Base-by-base conservation (phyloP, 2,797 vertebrate genomes). In the Nyctibius grandis region DNA sequence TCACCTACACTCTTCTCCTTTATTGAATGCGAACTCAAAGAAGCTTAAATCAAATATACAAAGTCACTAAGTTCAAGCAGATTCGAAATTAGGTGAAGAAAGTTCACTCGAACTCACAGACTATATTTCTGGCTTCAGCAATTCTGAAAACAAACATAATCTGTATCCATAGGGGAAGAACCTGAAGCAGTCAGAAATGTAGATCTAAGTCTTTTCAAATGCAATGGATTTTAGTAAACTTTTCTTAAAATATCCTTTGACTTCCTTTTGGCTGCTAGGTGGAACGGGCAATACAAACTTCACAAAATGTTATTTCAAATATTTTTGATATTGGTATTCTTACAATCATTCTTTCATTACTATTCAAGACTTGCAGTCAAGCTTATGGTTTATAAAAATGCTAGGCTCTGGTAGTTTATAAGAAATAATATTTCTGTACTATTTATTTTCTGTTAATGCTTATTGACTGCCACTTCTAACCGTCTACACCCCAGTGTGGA, bases 81-180 rank as follows among this genome's bases (percentile, higher is more conserved):
- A 90, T 95, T 95, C 92, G 86, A 96, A 97, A 95, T 96, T 91
- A 91, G 86, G 95, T 93, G 91, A 93, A 85, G 85, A 91, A 95
- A 95, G 93, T 95, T 96, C 93, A 95, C 64, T 82, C 42, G 83
- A 22, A 89, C 60, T 93, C 80, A 91, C 56, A 85, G 84, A 65
- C 68, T 81, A 5, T 64, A 81, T 90, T 92, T 93, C 85, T 92
- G 87, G 61, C 64, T 96, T 91, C 84, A 89, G 89, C 72, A 95
- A 11, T 94, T 80, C 91, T 89, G 89, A 96, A 96, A 96, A 92
- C 56, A 91, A 92, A 93, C 36, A 77, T 51, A 63, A n/a, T 68
- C 13, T 69, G 45, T 83, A 88, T 67, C 84, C 68, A 88, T 26
- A 42, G 31, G 48, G 34, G 33, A 90, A 77, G 81, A 85, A 89